Evolutionary conservation across 2,888 invertebrate genomes (phyloP).

Genomic region (Stenurella melanura): DNA sequence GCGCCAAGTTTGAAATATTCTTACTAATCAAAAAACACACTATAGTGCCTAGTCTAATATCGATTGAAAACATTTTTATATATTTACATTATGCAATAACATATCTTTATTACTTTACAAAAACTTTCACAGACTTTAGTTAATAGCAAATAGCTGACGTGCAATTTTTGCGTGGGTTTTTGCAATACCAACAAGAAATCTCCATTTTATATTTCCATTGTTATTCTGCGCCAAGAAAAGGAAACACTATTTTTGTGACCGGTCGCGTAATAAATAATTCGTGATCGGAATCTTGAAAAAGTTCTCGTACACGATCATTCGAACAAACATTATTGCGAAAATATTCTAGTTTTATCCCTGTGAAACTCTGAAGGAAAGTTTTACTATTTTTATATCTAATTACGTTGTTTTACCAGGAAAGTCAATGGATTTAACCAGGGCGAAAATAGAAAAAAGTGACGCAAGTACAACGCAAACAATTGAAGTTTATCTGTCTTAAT

Average conservation of each 20-base stretch:
- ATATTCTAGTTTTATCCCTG: not conserved
- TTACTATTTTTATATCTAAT: constrained; percentile 27
- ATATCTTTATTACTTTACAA: no score
- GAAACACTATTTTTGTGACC: not conserved
- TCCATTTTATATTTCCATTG: no score
- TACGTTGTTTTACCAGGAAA: constrained; percentile 8
- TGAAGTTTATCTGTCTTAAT: constrained; percentile 53
- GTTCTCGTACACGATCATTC: not conserved
- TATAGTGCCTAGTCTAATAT: no score
- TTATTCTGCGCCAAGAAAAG: no score
- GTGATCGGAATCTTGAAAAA: not conserved
- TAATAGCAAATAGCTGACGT: no score
- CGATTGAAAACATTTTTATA: no score
- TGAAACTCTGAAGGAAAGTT: not conserved
- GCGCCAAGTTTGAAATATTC: no score
- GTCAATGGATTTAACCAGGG: constrained; percentile 12
- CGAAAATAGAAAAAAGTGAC: constrained; percentile 38
- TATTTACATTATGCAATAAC: no score
- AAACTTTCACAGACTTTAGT: no score
- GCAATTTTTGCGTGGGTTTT: no score
- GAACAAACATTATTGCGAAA: constrained; percentile 5
- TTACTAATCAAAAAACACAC: no score
- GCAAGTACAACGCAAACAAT: constrained; percentile 40
- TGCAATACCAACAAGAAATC: no score
- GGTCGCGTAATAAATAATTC: not conserved